Evolutionary conservation across 1,140 invertebrate species (phyloP), one percentile per base, ranked within the genome.

Genomic region (Brachionus angularis): DNA sequence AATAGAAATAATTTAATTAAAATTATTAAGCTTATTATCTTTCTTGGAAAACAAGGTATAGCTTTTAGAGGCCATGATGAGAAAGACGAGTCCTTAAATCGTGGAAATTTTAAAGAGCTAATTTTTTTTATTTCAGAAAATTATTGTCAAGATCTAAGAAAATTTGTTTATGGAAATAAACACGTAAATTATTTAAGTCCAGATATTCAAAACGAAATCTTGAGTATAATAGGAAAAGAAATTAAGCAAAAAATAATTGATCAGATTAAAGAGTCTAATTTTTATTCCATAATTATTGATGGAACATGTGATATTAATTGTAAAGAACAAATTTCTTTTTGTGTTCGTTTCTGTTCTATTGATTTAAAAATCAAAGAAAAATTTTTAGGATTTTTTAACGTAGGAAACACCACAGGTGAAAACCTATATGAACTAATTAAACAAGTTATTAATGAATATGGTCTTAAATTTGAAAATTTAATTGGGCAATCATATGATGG

Each of bases 41-140:
- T 62, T 16, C 16, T 62, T 0, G 58, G 23, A 7, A 62, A 62
- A 27, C 36, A 62, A 16, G 58, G 58, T 44, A 23, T 62, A 12
- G 58, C 58, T 44, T 62, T 62, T 27, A 7, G 58, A 29, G 58
- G 4, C 25, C 58, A 62, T 46, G 3, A 18, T 16, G 58, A 62
- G 16, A 16, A 14, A 5, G 31, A 62, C 3, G 23, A 27, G 1
- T 62, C 58, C 7, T 29, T 5, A 8, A 62, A 62, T 27, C 23
- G 12, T n/a, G 58, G 58, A 2, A 62, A 62, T 62, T 29, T 62
- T 27, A 44, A 29, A 44, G 58, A 62, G 42, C n/a, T 62, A 1
- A 5, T 62, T 29, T n/a, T 14, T 10, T 44, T 39, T 25, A 44
- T 23, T 39, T 39, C 53, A 7, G n/a, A 23, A 14, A 58, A 58